These are phyloP conservation scores for Cataglyphis altisquamis DNA, from an alignment of 2,888 invertebrate species.

Conservation along the genomic window DNA sequence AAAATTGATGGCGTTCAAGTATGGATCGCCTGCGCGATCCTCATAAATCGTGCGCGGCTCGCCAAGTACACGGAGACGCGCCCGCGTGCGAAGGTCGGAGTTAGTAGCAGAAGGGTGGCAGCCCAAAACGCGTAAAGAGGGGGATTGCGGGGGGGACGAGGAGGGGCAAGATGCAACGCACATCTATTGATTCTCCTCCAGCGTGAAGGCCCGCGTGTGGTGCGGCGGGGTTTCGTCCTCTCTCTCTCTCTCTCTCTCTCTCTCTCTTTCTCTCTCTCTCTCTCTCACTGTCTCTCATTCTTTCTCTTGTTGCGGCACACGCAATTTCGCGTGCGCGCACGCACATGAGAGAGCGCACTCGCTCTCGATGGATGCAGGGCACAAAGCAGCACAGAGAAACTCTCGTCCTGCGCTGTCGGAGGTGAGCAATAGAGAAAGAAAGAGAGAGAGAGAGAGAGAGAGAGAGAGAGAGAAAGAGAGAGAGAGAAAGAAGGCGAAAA, in stretches of 20 bases:
- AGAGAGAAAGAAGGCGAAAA: slow-evolving; percentile 13
- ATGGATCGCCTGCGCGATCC: slow-evolving; percentile 14
- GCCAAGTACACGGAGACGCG: slow-evolving; percentile 44
- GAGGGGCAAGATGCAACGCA: slow-evolving; percentile 85
- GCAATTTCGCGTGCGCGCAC: slow-evolving; percentile 59
- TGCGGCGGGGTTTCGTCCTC: slow-evolving; percentile 69
- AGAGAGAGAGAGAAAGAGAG: slow-evolving; percentile 23
- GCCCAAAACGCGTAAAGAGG: slow-evolving; percentile 68
- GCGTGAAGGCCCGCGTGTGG: slow-evolving; percentile 76
- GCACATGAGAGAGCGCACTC: slow-evolving; percentile 65
- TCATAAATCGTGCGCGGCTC: slow-evolving; percentile 38
- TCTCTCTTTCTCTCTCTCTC: slow-evolving; percentile 66
- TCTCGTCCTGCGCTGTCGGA: slow-evolving; percentile 53
- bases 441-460: slow-evolving; percentile 5
- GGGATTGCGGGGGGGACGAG: slow-evolving; percentile 67
- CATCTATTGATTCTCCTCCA: slow-evolving; percentile 85
- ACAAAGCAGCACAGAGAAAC: slow-evolving; percentile 63
- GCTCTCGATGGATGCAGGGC: slow-evolving; percentile 71
- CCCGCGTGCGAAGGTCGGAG: slow-evolving; percentile 69
- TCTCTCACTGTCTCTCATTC: slow-evolving; percentile 12
- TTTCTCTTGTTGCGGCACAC: slow-evolving; percentile 37
- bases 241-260: slow-evolving; percentile 58
- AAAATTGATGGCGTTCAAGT: slow-evolving; percentile 12
- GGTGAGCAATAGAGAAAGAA: slow-evolving; percentile 17
- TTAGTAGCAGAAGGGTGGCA: slow-evolving; percentile 76